Percentiles rank a stretch among this genome's conserved stretches.
phyloP scores from a whole-genome alignment of 30 jellyfish, hydroid and myxozoan species.

The Cassiopea xamachana region DNA sequence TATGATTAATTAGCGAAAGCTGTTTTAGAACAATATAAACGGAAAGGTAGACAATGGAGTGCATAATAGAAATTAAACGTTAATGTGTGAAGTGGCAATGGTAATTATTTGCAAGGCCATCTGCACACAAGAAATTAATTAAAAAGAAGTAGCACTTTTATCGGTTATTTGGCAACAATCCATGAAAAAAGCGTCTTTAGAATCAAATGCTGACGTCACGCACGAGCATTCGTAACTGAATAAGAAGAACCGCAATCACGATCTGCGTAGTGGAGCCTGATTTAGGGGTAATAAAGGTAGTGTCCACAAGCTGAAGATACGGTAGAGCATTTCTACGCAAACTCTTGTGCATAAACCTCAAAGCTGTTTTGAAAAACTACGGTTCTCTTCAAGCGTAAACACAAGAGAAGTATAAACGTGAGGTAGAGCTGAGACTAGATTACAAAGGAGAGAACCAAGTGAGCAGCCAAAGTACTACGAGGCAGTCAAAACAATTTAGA shows the following conservation, averaged over 20 bases:
- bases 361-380: too few species aligned
- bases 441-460: neutral
- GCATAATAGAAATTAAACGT: neutral
- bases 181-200: neutral
- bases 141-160: neutral
- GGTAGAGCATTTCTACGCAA: too few species aligned
- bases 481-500: neutral
- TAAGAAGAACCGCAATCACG: too few species aligned
- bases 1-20: neutral
- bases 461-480: neutral
- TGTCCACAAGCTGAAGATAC: too few species aligned
- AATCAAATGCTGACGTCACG: neutral
- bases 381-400: too few species aligned
- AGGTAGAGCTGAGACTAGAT: neutral
- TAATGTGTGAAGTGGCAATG: neutral
- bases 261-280: too few species aligned
- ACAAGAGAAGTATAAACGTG: neutral
- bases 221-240: neutral
- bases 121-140: too few species aligned
- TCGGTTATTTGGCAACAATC: neutral
- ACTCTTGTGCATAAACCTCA: too few species aligned
- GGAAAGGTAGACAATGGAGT: neutral
- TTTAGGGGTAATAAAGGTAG: too few species aligned
- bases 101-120: neutral
- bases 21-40: neutral